These are phyloP conservation scores for Gallinago solitaria DNA, from an alignment of 2,797 vertebrate species.

Conservation along the genomic window DNA sequence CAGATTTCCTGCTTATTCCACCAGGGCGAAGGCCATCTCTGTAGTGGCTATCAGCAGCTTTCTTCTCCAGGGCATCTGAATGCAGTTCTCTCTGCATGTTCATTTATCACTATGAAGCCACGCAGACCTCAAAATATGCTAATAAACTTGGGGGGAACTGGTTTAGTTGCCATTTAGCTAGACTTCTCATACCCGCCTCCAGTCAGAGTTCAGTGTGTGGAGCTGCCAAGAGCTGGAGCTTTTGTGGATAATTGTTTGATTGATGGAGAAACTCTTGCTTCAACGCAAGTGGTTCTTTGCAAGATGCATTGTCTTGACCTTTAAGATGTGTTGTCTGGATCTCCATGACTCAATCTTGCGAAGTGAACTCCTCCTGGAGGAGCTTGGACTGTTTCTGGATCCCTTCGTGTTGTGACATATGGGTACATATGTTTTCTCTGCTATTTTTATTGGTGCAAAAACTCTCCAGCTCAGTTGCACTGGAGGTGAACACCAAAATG, in stretches of 20 bases:
- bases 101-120: not conserved
- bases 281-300: not conserved
- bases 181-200: not conserved
- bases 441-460: not conserved
- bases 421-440: not conserved
- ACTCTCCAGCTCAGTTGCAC: not conserved
- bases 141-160: not conserved
- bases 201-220: not conserved
- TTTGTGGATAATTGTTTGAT: not conserved
- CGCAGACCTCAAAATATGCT: not conserved
- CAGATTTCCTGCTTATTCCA: conserved; percentile 41
- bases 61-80: conserved; percentile 1
- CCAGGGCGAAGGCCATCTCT: not conserved
- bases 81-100: not conserved
- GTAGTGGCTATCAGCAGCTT: not conserved
- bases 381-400: not conserved
- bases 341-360: not conserved
- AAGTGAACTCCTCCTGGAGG: not conserved
- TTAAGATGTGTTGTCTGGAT: not conserved
- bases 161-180: not conserved
- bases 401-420: not conserved
- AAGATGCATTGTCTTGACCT: rapidly evolving
- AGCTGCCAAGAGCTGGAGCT: not conserved
- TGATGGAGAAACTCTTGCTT: not conserved
- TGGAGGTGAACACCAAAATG: not conserved